Evolutionary conservation across 2,797 vertebrate genomes (phyloP).

Genomic region (Picus viridis): DNA sequence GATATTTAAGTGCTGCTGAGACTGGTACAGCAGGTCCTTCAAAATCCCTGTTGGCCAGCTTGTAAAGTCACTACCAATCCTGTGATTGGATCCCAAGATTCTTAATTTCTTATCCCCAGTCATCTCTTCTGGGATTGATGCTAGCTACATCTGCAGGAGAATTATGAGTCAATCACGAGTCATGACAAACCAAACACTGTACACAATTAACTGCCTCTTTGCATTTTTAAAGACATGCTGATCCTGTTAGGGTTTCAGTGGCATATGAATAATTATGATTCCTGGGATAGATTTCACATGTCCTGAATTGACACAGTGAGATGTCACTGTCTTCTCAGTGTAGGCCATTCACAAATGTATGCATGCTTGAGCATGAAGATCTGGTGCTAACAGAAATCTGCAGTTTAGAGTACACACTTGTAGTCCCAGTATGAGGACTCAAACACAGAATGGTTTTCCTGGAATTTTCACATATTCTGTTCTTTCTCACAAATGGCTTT

Average conservation of each 20-base stretch:
- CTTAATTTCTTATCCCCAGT: background rate
- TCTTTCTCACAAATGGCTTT: background rate
- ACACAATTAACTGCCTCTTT: slow-evolving; percentile 4
- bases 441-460: background rate
- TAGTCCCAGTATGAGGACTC: background rate
- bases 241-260: background rate
- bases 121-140: background rate
- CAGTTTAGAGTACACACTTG: background rate
- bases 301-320: background rate
- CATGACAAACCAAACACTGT: slow-evolving; percentile 11
- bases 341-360: background rate
- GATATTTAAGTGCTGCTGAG: background rate
- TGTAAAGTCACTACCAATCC: background rate
- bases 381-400: background rate
- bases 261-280: background rate
- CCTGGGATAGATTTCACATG: background rate
- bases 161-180: slow-evolving; percentile 24
- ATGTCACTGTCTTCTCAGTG: background rate
- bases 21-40: background rate
- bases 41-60: background rate
- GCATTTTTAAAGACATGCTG: background rate
- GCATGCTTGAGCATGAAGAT: background rate
- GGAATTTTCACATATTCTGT: background rate
- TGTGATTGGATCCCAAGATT: background rate
- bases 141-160: background rate